phyloP scores from a whole-genome alignment of 2,113 vertebrate genomes.

The Chaetodon auriga region DNA sequence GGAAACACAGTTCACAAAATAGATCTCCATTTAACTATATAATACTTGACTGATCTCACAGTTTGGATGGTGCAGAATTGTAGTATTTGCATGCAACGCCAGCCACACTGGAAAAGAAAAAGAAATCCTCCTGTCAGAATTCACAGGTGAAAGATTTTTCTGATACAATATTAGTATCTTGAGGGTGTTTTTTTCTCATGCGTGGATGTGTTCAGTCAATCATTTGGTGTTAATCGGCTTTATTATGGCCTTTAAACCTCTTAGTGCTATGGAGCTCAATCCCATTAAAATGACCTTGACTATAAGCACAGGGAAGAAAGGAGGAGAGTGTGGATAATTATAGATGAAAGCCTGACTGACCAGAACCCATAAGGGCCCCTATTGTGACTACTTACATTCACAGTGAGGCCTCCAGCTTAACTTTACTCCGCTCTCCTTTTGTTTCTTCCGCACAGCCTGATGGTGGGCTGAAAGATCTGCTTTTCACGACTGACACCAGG shows the following conservation, averaged over 20 bases:
- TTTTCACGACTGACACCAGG: background rate
- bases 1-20: background rate
- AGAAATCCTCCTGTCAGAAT: background rate
- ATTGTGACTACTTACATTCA: conserved; percentile 62
- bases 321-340: conserved; percentile 73
- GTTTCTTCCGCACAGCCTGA: conserved; percentile 16
- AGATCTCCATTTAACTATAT: background rate
- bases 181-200: background rate
- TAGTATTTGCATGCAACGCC: background rate
- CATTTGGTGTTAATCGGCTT: conserved; percentile 82
- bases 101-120: background rate
- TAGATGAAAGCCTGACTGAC: conserved; percentile 64
- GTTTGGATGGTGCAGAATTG: background rate
- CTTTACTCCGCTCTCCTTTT: conserved; percentile 34
- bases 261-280: conserved; percentile 74
- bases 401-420: conserved; percentile 52
- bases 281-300: conserved; percentile 84
- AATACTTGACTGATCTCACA: no score
- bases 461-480: background rate
- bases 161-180: background rate
- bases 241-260: conserved; percentile 81
- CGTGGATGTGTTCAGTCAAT: conserved; percentile 67
- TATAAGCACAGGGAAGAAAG: conserved; percentile 61
- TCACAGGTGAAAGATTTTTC: conserved; percentile 15
- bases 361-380: conserved; percentile 48